These are phyloP conservation scores for Geophilus truncorum DNA, from an alignment of 2,888 invertebrate species.

Conservation along the genomic window DNA sequence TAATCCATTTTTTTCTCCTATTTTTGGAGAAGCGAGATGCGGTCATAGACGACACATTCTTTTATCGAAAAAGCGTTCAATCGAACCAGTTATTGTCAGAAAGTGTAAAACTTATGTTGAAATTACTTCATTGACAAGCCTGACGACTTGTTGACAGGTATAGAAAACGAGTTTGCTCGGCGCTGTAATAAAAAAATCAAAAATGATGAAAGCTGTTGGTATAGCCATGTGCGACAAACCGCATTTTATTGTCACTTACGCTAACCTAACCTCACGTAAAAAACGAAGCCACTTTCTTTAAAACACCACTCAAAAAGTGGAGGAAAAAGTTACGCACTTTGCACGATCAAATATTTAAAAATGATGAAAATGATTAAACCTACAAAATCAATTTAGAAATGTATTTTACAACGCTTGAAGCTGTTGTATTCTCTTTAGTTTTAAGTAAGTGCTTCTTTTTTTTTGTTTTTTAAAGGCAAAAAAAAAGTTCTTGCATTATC, in stretches of 20 bases:
- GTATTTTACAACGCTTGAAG: neutral
- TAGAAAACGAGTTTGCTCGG: neutral
- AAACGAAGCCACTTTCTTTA: neutral
- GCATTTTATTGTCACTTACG: neutral
- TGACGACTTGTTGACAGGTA: slow-evolving; percentile 10
- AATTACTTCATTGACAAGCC: slow-evolving; percentile 11
- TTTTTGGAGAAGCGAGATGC: too few species aligned
- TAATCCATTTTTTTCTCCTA: too few species aligned
- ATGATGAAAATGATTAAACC: neutral
- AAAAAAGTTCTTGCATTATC: neutral
- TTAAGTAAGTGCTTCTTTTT: neutral
- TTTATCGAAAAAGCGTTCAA: neutral
- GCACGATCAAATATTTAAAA: too few species aligned
- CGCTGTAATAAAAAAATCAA: neutral
- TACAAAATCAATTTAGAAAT: neutral
- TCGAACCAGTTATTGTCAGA: neutral
- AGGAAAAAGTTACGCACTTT: too few species aligned
- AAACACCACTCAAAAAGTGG: neutral
- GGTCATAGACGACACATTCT: neutral
- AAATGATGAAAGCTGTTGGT: slow-evolving; percentile 1
- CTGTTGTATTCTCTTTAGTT: neutral
- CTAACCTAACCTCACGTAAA: neutral
- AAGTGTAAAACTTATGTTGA: neutral
- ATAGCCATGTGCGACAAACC: neutral
- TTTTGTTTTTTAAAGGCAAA: neutral